These are phyloP conservation scores for Germaria angustata DNA, from an alignment of 2,888 invertebrate genomes.

Conservation along the genomic window DNA sequence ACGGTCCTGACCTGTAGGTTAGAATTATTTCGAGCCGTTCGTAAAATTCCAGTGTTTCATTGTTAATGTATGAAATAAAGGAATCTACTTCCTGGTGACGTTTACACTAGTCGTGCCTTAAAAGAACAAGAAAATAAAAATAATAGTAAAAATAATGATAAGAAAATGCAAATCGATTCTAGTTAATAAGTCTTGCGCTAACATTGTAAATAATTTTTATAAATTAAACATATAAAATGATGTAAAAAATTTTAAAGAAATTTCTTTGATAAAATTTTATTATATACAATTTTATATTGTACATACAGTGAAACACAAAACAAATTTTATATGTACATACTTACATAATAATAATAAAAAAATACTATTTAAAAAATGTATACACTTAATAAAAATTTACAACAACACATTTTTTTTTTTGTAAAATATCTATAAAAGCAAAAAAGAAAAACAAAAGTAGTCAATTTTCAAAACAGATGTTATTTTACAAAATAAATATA, in stretches of 20 bases:
- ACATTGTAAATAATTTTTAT: constrained; percentile 76
- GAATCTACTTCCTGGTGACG: neutral
- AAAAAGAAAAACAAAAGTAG: neutral
- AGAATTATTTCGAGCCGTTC: too few species aligned
- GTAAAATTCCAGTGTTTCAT: too few species aligned
- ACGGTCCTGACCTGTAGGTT: too few species aligned
- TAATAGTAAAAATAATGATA: constrained; percentile 50
- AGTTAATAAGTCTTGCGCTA: constrained; percentile 76
- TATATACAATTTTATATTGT: constrained; percentile 51
- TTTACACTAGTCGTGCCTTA: neutral
- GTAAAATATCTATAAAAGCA: constrained; percentile 18
- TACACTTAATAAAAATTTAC: constrained; percentile 20
- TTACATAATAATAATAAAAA: neutral
- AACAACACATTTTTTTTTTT: constrained; percentile 19
- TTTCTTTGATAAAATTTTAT: constrained; percentile 24
- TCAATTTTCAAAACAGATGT: constrained; percentile 20
- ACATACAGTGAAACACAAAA: constrained; percentile 55
- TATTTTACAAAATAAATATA: neutral
- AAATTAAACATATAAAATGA: constrained; percentile 48
- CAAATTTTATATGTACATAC: constrained; percentile 47
- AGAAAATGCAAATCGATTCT: constrained; percentile 27
- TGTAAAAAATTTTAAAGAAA: constrained; percentile 18
- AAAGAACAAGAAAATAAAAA: constrained; percentile 13
- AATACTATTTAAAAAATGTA: constrained; percentile 16
- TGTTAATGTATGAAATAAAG: too few species aligned